These are phyloP conservation scores for Botrylloides violaceus DNA, from an alignment of 23 tunicate species.

Conservation along the genomic window DNA sequence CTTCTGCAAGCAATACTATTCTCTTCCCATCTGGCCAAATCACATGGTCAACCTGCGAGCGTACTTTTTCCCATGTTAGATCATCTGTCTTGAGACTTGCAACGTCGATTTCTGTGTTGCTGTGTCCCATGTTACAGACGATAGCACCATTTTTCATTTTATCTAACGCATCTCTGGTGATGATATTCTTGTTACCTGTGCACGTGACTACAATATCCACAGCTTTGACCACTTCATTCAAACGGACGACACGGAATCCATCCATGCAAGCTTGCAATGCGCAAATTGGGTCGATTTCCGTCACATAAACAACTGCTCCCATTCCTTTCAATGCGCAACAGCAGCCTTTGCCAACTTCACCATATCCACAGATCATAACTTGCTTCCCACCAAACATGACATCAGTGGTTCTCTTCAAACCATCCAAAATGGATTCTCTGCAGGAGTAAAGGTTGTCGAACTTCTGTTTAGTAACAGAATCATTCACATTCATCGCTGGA, in stretches of 20 bases:
- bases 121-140: conserved; percentile 99
- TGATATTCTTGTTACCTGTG: conserved; percentile 93
- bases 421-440: conserved; percentile 96
- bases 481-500: conserved; percentile 99
- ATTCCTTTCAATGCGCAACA: conserved; percentile 93
- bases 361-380: conserved; percentile 97
- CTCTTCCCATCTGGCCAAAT: conserved; percentile 99
- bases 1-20: conserved; percentile 90
- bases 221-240: conserved; percentile 62
- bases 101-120: conserved; percentile 90
- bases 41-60: conserved; percentile 99
- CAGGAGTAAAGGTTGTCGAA: conserved; percentile 98
- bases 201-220: conserved; percentile 93
- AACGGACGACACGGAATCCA: conserved; percentile 81
- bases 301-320: conserved; percentile 86
- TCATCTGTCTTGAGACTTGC: conserved; percentile 87
- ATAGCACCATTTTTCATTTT: conserved; percentile 98
- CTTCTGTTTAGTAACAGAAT: conserved; percentile 98
- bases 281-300: conserved; percentile 98
- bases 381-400: conserved; percentile 99
- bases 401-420: conserved; percentile 97
- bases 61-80: conserved; percentile 98
- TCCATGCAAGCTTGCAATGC: conserved; percentile 99
- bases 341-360: conserved; percentile 97
- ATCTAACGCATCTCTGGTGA: conserved; percentile 70